These are phyloP conservation scores for Celastrina argiolus DNA, from an alignment of 2,888 invertebrate genomes.

Conservation along the genomic window DNA sequence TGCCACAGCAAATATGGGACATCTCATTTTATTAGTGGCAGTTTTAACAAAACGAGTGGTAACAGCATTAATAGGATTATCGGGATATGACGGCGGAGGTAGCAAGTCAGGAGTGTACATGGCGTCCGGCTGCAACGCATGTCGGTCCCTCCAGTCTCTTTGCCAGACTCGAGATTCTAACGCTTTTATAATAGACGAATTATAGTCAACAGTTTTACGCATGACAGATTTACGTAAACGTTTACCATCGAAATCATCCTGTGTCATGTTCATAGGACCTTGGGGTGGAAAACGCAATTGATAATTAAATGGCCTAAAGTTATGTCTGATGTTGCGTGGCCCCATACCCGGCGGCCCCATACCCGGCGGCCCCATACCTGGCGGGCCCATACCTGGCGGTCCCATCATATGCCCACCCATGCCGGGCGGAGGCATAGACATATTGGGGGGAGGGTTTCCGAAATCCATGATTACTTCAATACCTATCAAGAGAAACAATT, in stretches of 20 bases:
- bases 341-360: conserved; percentile 49
- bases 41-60: conserved; percentile 97
- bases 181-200: conserved; percentile 94
- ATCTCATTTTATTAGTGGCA: conserved; percentile 99
- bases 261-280: conserved; percentile 83
- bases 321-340: conserved; percentile 66
- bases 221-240: conserved; percentile 96
- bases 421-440: conserved; percentile 66
- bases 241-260: conserved; percentile 97
- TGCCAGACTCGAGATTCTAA: conserved; percentile 97
- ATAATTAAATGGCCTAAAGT: conserved; percentile 71
- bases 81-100: conserved; percentile 95
- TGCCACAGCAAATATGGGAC: conserved; percentile 98
- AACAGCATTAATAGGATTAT: conserved; percentile 97
- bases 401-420: conserved; percentile 52
- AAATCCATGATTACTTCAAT: conserved; percentile 72
- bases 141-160: conserved; percentile 91
- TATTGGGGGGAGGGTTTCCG: conserved; percentile 68
- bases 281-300: conserved; percentile 74
- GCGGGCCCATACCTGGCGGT: conserved; percentile 52
- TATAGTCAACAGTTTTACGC: conserved; percentile 98
- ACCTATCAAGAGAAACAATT: conserved; percentile 69
- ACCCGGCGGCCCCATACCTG: conserved; percentile 52
- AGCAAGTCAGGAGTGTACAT: conserved; percentile 95
- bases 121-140: conserved; percentile 95